A percentile compares a stretch with the other conserved stretches of the same genome.
Evolutionary conservation across 1,140 invertebrate genomes (phyloP).

Genomic region (Homalodisca vitripennis): DNA sequence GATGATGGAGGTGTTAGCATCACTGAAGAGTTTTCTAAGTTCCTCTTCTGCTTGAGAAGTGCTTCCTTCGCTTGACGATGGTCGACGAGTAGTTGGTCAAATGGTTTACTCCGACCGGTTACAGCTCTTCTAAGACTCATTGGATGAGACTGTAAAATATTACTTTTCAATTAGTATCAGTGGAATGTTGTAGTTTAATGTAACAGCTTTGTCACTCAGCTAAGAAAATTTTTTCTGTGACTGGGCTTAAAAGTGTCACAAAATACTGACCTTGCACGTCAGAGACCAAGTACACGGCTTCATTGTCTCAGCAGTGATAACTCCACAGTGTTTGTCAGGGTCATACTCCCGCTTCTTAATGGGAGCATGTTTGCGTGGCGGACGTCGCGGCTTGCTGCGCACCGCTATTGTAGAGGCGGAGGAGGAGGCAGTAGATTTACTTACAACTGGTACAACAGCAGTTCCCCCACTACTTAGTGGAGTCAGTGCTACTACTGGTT

Average conservation of each 20-base stretch:
- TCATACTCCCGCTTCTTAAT: slow-evolving; percentile 71
- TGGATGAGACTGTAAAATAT: slow-evolving; percentile 61
- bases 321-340: slow-evolving; percentile 79
- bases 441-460: neutral
- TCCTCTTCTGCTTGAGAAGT: slow-evolving; percentile 12
- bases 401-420: slow-evolving; percentile 41
- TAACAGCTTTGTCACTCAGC: neutral
- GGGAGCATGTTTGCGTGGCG: slow-evolving; percentile 46
- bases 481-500: slow-evolving; percentile 39
- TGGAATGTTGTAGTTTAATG: too few species aligned
- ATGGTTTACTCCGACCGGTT: slow-evolving; percentile 69
- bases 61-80: slow-evolving; percentile 65
- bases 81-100: slow-evolving; percentile 76
- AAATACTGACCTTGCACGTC: slow-evolving; percentile 62
- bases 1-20: neutral
- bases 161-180: neutral
- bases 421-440: neutral
- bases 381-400: slow-evolving; percentile 53
- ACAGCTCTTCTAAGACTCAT: slow-evolving; percentile 71
- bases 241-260: neutral
- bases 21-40: slow-evolving; percentile 5
- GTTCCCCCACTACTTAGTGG: slow-evolving; percentile 32
- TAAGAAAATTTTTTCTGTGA: too few species aligned
- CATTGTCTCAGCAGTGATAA: slow-evolving; percentile 62
- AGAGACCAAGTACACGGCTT: slow-evolving; percentile 78